Conservation (phyloP, 2,113 vertebrate species). For the Ameiurus melas region DNA sequence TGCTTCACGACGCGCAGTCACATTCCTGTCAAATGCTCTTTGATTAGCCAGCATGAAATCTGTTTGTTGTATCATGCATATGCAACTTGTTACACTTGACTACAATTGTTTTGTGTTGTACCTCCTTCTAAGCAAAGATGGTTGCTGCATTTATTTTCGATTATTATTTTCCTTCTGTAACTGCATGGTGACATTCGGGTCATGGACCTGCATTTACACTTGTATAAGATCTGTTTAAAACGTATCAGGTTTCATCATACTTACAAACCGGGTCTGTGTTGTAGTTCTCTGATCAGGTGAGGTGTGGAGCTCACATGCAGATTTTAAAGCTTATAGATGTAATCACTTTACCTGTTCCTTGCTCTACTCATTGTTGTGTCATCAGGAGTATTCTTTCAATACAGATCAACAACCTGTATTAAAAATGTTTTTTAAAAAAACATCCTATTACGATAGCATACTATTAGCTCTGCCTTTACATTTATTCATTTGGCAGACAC, state of each 20-base stretch:
- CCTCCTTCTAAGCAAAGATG: background rate
- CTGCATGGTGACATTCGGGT: background rate
- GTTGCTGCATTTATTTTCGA: background rate
- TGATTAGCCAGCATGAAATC: background rate
- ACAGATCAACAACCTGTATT: background rate
- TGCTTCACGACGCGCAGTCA: background rate
- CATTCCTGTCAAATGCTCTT: background rate
- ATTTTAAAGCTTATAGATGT: background rate
- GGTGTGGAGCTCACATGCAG: constrained; percentile 1
- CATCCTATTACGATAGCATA: background rate
- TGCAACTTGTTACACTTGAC: background rate
- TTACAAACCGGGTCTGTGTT: background rate
- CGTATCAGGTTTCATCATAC: background rate
- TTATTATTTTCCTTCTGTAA: background rate
- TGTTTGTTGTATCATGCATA: background rate
- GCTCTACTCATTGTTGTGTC: background rate
- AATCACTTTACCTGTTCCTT: background rate
- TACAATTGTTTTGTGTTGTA: background rate
- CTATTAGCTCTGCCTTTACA: background rate
- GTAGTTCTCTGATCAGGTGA: background rate
- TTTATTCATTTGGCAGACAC: too few relatives aligned
- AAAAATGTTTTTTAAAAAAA: background rate
- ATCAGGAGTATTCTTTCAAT: background rate
- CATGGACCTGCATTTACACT: background rate
- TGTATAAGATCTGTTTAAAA: background rate